Base-by-base conservation (phyloP, 2,888 invertebrate genomes). In the Dusona sp. region DNA sequence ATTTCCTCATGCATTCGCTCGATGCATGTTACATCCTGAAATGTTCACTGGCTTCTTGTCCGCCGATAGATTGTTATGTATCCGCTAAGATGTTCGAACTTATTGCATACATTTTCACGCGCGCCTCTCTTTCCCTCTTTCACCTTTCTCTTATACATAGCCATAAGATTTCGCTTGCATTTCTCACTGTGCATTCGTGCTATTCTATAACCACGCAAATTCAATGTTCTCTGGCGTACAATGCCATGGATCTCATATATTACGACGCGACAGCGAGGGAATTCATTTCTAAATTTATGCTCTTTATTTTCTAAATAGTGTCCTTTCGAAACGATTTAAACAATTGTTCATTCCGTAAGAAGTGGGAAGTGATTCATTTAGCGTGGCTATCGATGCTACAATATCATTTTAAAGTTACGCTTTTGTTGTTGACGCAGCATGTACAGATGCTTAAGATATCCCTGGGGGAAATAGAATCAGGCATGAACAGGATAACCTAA, bases 61-160 rank as follows among this genome's bases (percentile, higher is more conserved):
- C 83, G 75, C 80, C 84, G 51, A 86, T 88, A 88, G 85, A 88
- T 88, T 81, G 88, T 87, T 85, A 87, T 85, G 87, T 84, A 88
- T 87, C 83, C 85, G 87, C 85, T 85, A 83, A 85, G 85, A 81
- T 88, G 79, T 86, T 87, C 75, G 33, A 88, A 83, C 85, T 87
- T 87, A 85, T 85, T 85, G 83, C 83, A 81, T 79, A 80, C 81
- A 86, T 73, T 82, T 78, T 70, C 68, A 70, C 67, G 70, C 73
- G 78, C 83, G 83, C 77, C 68, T 51, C 79, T 61, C 68, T 57
- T n/a, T 64, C 9, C 22, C 22, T 25, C 11, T 57, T 25, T 11
- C 25, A n/a, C 29, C 57, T 57, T 13, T 61, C 61, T 61, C n/a
- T 80, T 65, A 64, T 42, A 51, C 79, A 84, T 73, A 79, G 64